phyloP scores from a whole-genome alignment of 2,888 invertebrate species.

The Eurytoma adleriae region DNA sequence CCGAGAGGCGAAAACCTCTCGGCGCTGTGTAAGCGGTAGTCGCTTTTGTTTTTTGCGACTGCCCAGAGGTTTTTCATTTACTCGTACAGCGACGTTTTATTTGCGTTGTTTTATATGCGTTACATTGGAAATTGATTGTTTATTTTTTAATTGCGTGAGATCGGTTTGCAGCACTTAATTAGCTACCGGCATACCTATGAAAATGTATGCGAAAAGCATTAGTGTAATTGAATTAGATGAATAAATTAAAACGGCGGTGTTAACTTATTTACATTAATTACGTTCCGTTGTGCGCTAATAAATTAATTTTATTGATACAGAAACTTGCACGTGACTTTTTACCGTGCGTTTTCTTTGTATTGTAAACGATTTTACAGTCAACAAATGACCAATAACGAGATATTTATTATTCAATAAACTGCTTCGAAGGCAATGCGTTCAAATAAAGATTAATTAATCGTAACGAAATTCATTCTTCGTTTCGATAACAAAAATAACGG shows the following conservation, averaged over 20 bases:
- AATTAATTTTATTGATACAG: background rate
- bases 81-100: background rate
- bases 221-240: slow-evolving; percentile 1
- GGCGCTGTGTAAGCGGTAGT: background rate
- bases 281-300: slow-evolving; percentile 11
- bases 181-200: background rate
- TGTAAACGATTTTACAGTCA: background rate
- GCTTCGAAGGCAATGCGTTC: too few relatives aligned
- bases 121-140: background rate
- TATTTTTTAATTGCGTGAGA: too few relatives aligned
- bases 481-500: background rate
- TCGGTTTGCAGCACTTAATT: background rate
- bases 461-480: slow-evolving; percentile 1
- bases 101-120: background rate
- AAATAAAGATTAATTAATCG: too few relatives aligned
- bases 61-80: background rate
- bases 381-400: background rate
- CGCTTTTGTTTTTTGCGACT: too few relatives aligned
- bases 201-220: background rate
- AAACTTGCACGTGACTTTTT: background rate
- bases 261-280: slow-evolving; percentile 28
- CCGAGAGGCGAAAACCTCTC: too few relatives aligned
- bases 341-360: background rate
- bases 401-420: background rate
- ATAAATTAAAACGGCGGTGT: slow-evolving; percentile 5